Base-by-base conservation (phyloP, 2,888 invertebrate genomes). In the Cabera pusaria region DNA sequence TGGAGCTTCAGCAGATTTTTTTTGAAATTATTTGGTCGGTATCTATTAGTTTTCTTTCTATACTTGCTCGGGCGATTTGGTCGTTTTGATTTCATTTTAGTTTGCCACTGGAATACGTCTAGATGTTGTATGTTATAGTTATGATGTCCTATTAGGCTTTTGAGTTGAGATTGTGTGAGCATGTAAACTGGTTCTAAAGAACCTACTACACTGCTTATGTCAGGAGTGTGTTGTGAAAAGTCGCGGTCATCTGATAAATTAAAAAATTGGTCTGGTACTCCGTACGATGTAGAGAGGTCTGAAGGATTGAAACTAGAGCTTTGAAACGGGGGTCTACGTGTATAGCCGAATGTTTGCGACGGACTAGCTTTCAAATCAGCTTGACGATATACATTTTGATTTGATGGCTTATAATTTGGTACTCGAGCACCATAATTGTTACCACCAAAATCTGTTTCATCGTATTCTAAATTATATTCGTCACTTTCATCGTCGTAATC, bases 81-180 rank as follows among this genome's bases (percentile, higher is more conserved):
- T 6, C 32, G 38, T 7, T 19, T 25, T 6, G 37, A 23, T 29
- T 60, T 64, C 2, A 29, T 34, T 12, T 41, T 49, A 3, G 26
- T 8, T 18, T 44, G 46, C 39, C 43, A 49, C 44, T 85, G 80
- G 19, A 62, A 82, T 0, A 83, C 65, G 22, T 84, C 84, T 26
- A 83, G 61, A 59, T 86, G 85, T 18, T 77, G 72, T 11, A 86
- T 80, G 40, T 87, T 85, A 1, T 82, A 48, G 42, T 81, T 82
- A 20, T 80, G 74, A 27, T 79, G 72, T 0, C 82, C 81, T 1
- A 85, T 55, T 1, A 88, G 44, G 10, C 69, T 69, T 52, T 80
- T 79, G 1, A 88, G 47, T 27, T 88, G 85, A 0, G 79, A 63
- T 38, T 80, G 72, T 0, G 86, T 84, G 5, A 88, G 41, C 68